Evolutionary conservation across 2,797 vertebrate species (phyloP), one percentile per base, ranked within the genome.

Genomic region (Alauda arvensis): DNA sequence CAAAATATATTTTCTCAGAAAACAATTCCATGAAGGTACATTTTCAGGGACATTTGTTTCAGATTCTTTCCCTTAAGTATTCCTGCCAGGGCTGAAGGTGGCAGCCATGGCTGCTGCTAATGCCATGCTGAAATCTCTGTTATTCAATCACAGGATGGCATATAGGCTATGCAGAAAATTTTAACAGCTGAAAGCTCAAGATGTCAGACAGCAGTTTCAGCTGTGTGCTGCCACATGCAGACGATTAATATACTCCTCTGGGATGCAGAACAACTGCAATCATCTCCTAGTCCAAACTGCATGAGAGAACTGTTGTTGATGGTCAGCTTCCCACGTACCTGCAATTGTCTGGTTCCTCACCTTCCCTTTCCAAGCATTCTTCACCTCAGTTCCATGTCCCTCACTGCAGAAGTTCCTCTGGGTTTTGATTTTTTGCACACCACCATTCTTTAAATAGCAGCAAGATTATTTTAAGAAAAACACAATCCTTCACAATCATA

Each of bases 1-100:
- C 65, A 77, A 93, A 86, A 84, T 56, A 77, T 42, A 6, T 88
- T 88, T 93, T 92, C 76, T 55, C 51, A 86, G 65, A 88, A 91
- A 88, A 68, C 17, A 88, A 55, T 52, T 70, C 48, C 19, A 56
- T 39, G 28, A 88, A 86, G 69, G 51, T 79, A 82, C 24, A 45
- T 89, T 87, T 91, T 70, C 1, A 1, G 57, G 51, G 16, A 48
- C 5, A 1, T n/a, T 45, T 83, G 82, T 72, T 51, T 57, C 49
- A 39, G 21, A 55, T 25, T 67, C 20, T 77, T 81, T 76, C 39
- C 52, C n/a, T 49, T 70, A 29, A 68, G 14, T 57, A 42, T 76
- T 78, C 33, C n/a, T 81, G n/a, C 24, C 40, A 78, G 51, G 51
- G 29, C 45, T 71, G 20, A 68, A 79, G 46, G 71, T 85, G n/a